These are phyloP conservation scores for Dicroscelio sp. DNA, from an alignment of 2,888 invertebrate genomes.

Conservation along the genomic window DNA sequence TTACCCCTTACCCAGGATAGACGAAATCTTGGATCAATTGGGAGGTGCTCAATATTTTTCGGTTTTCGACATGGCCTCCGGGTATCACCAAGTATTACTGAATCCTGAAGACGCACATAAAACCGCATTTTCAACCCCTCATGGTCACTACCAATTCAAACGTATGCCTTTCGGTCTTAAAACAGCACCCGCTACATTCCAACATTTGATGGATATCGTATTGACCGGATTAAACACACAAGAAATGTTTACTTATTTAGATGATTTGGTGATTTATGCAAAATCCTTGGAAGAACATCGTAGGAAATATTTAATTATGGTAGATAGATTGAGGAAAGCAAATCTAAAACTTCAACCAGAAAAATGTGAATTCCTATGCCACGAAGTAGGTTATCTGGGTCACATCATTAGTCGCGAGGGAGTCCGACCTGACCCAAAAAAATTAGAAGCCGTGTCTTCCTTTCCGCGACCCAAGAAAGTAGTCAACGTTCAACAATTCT, in stretches of 20 bases:
- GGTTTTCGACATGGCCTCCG: no score
- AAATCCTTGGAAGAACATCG: conserved; percentile 20
- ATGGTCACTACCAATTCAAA: neutral
- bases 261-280: neutral
- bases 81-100: no score
- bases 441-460: conserved; percentile 77
- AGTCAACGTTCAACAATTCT: no score
- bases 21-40: no score
- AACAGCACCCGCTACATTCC: neutral
- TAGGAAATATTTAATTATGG: conserved; percentile 10
- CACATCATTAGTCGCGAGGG: conserved; percentile 72
- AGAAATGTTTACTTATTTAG: conserved; percentile 28
- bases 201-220: neutral
- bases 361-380: no score
- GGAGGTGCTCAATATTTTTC: no score
- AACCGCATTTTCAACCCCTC: no score
- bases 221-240: neutral
- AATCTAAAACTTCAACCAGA: conserved; percentile 19
- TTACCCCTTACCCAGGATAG: no score
- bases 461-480: conserved; percentile 79
- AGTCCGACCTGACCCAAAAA: conserved; percentile 86
- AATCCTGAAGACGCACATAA: no score
- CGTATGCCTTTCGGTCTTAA: neutral
- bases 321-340: neutral
- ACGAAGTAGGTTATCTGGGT: conserved; percentile 82